phyloP scores from a whole-genome alignment of 2,888 invertebrate genomes.

The Dryobotodes eremita region DNA sequence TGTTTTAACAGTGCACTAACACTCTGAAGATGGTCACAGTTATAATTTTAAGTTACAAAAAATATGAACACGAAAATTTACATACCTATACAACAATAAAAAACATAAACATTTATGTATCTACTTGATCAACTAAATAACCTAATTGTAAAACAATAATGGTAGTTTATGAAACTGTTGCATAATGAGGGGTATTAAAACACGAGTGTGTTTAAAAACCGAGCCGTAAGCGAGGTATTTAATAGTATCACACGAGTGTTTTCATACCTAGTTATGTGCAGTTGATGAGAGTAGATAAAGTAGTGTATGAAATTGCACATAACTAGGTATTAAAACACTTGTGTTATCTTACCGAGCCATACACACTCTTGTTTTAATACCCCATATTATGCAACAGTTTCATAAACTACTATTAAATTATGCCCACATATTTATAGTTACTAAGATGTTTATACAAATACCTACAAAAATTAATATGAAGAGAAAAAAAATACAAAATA shows the following conservation, averaged over 20 bases:
- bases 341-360: too few species aligned
- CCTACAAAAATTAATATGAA: constrained; percentile 21
- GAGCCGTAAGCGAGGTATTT: too few species aligned
- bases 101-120: constrained; percentile 35
- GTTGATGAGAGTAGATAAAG: too few species aligned
- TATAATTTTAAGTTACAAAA: constrained; percentile 25
- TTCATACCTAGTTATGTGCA: too few species aligned
- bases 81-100: constrained; percentile 31
- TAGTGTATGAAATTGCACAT: too few species aligned
- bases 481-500: constrained; percentile 28
- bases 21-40: background rate
- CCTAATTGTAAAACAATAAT: constrained; percentile 42
- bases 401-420: background rate
- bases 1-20: background rate
- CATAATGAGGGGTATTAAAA: too few species aligned
- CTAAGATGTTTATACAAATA: constrained; percentile 32
- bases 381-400: too few species aligned
- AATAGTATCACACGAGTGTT: too few species aligned
- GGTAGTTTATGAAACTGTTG: constrained; percentile 20
- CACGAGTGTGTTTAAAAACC: too few species aligned
- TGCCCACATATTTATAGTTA: constrained; percentile 33
- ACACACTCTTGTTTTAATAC: too few species aligned
- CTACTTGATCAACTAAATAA: constrained; percentile 35
- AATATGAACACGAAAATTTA: constrained; percentile 39
- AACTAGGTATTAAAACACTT: too few species aligned